Percentiles rank a stretch among this genome's conserved stretches.
phyloP scores from a whole-genome alignment of 2,888 invertebrate species.

The Xanthorhoe spadicearia region DNA sequence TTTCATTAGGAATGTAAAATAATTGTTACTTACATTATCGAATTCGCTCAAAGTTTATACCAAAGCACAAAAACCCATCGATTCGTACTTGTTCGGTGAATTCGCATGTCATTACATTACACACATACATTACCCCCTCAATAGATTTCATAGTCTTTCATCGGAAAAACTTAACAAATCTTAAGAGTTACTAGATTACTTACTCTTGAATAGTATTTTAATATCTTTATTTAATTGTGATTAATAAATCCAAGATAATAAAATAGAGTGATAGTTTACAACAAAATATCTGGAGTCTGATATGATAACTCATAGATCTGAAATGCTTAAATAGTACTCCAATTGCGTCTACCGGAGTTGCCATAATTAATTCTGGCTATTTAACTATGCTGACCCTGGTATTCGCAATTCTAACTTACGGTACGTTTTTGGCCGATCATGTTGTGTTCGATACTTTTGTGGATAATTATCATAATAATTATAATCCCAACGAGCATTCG shows the following conservation, averaged over 20 bases:
- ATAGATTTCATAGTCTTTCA: slow-evolving; percentile 84
- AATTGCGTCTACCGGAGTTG: neutral
- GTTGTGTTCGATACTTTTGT: slow-evolving; percentile 18
- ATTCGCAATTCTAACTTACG: slow-evolving; percentile 2
- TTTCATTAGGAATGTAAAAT: slow-evolving; percentile 81
- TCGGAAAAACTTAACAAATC: slow-evolving; percentile 80
- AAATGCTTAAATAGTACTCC: slow-evolving; percentile 30
- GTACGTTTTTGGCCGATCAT: slow-evolving; percentile 7
- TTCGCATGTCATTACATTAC: slow-evolving; percentile 73
- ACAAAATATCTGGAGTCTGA: slow-evolving; percentile 50
- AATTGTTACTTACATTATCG: slow-evolving; percentile 69
- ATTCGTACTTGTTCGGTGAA: slow-evolving; percentile 78
- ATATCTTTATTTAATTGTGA: slow-evolving; percentile 44
- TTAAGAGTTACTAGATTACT: slow-evolving; percentile 59
- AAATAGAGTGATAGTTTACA: neutral
- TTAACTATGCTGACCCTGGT: slow-evolving; percentile 1
- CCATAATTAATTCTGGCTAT: neutral
- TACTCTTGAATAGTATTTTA: slow-evolving; percentile 45
- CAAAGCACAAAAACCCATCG: slow-evolving; percentile 85
- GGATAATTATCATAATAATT: neutral
- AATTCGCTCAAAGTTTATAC: slow-evolving; percentile 84
- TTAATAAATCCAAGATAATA: slow-evolving; percentile 27
- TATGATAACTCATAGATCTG: slow-evolving; percentile 60
- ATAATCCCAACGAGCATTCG: neutral
- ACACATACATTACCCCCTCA: slow-evolving; percentile 51